Percentiles rank a stretch among this genome's conserved stretches.
phyloP scores from a whole-genome alignment of 2,113 vertebrate species.

The Reinhardtius hippoglossoides region DNA sequence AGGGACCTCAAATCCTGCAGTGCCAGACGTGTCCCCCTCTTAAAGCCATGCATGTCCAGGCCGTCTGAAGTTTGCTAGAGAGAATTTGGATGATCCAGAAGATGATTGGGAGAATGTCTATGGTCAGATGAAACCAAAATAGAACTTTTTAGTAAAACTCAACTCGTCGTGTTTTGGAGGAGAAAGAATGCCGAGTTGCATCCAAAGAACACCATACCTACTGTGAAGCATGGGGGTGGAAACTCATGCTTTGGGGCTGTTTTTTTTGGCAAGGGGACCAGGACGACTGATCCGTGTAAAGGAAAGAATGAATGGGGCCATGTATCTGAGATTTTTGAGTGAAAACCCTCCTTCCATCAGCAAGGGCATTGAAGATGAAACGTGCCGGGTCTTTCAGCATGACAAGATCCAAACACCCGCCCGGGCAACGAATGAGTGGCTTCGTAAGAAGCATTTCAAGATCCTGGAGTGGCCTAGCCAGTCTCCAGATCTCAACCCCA shows the following conservation, averaged over 20 bases:
- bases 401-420: background rate
- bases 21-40: background rate
- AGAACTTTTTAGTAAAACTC: conserved; percentile 24
- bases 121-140: conserved; percentile 22
- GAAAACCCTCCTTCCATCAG: background rate
- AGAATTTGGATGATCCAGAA: background rate
- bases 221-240: conserved; percentile 1
- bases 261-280: background rate
- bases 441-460: background rate
- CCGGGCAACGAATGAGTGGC: background rate
- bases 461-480: background rate
- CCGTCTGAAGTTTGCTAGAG: conserved; percentile 14
- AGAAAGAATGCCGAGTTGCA: background rate
- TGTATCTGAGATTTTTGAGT: too few species aligned
- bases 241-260: background rate
- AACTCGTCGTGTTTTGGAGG: too few species aligned
- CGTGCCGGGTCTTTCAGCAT: background rate
- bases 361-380: background rate
- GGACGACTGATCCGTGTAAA: background rate
- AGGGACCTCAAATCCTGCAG: background rate
- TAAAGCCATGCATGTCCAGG: conserved; percentile 12
- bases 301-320: too few species aligned
- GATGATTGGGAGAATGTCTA: conserved; percentile 9
- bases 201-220: background rate
- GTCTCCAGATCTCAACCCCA: background rate